Percentiles rank a stretch among this genome's conserved stretches.
These are phyloP conservation scores for Bos taurus DNA, from an alignment of 2,113 vertebrate species.

Conservation along the genomic window DNA sequence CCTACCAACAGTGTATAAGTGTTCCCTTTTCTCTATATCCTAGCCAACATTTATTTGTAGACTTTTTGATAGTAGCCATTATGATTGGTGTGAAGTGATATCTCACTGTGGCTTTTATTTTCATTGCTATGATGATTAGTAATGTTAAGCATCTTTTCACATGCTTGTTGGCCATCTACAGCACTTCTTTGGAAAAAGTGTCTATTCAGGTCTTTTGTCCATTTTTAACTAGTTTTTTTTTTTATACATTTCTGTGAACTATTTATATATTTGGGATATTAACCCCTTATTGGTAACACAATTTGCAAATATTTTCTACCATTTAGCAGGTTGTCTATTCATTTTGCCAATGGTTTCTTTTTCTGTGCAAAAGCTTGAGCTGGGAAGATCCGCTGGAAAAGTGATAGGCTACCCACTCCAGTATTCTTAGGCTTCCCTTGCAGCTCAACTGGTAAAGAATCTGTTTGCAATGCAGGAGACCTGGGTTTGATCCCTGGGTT, in stretches of 20 bases:
- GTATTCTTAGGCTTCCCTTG: not conserved
- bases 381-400: not conserved
- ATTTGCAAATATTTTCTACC: not conserved
- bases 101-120: not conserved
- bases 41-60: not conserved
- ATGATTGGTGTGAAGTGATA: not conserved
- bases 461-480: not conserved
- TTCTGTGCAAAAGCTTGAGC: not conserved
- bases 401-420: not conserved
- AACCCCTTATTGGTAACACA: not conserved
- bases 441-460: not conserved
- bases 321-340: not conserved
- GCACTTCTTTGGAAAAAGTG: not conserved
- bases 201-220: not conserved
- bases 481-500: not conserved
- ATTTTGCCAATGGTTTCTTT: not conserved
- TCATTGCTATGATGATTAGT: not conserved
- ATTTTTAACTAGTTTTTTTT: not conserved
- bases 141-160: not conserved
- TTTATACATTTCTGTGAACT: not conserved
- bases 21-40: not conserved
- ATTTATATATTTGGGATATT: not conserved
- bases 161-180: not conserved
- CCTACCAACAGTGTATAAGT: not conserved
- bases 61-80: not conserved